These are phyloP conservation scores for Aplidium turbinatum DNA, from an alignment of 23 tunicate genomes.

Conservation along the genomic window DNA sequence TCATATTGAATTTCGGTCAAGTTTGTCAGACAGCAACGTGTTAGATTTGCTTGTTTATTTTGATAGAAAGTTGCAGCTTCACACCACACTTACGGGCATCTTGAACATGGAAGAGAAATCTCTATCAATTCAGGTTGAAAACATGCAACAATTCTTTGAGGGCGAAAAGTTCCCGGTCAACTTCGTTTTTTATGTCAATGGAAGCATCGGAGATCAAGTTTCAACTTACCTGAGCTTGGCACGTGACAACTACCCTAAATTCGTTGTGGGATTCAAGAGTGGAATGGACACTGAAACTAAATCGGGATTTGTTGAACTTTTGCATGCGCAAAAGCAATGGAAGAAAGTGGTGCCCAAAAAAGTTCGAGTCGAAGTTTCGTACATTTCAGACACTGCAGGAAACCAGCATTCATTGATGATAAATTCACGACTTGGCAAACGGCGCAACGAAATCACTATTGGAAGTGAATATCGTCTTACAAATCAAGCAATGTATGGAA, in stretches of 20 bases:
- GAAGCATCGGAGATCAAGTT: neutral
- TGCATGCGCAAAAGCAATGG: slow-evolving; percentile 40
- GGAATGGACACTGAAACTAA: slow-evolving; percentile 13
- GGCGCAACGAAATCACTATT: slow-evolving; percentile 4
- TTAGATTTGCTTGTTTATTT: no score
- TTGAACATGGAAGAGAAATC: no score
- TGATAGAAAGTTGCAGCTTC: no score
- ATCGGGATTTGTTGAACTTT: slow-evolving; percentile 9
- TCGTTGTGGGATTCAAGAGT: slow-evolving; percentile 11
- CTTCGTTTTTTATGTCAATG: slow-evolving; percentile 20
- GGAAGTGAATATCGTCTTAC: slow-evolving; percentile 2
- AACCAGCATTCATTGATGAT: neutral
- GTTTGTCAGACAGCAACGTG: no score
- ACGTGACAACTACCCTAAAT: neutral
- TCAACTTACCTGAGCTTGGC: neutral
- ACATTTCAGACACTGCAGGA: neutral
- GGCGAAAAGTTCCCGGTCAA: slow-evolving; percentile 18
- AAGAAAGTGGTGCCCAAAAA: slow-evolving; percentile 19
- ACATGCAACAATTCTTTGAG: slow-evolving; percentile 35
- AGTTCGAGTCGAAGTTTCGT: slow-evolving; percentile 27
- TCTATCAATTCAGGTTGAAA: neutral
- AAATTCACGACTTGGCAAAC: neutral
- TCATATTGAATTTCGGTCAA: no score
- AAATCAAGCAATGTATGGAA: slow-evolving; percentile 7
- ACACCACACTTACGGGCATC: no score